phyloP scores from a whole-genome alignment of 2,888 invertebrate species.

The Nysson spinosus region DNA sequence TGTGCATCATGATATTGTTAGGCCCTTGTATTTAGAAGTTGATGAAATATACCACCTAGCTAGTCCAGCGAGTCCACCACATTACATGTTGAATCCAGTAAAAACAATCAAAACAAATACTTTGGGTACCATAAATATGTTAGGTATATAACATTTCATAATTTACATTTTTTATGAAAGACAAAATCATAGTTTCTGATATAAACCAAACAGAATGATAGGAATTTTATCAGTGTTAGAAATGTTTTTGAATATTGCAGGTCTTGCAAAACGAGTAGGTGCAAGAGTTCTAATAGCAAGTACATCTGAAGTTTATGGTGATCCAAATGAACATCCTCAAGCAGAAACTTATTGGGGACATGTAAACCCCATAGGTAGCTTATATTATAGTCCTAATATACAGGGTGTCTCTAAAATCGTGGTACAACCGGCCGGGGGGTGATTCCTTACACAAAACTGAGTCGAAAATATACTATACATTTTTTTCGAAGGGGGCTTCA shows the following conservation, averaged over 20 bases:
- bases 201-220: too few relatives aligned
- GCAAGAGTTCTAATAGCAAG: conserved; percentile 97
- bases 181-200: not conserved
- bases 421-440: too few relatives aligned
- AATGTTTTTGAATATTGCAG: conserved; percentile 77
- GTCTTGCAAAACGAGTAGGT: conserved; percentile 93
- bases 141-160: conserved; percentile 81
- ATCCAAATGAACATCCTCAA: conserved; percentile 99
- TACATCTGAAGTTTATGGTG: conserved; percentile 99
- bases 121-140: conserved; percentile 95
- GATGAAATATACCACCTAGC: conserved; percentile 99
- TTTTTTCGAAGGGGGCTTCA: too few relatives aligned
- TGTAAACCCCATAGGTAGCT: conserved; percentile 95
- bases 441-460: too few relatives aligned
- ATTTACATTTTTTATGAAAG: not conserved
- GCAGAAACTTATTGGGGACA: conserved; percentile 99
- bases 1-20: conserved; percentile 99
- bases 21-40: conserved; percentile 97
- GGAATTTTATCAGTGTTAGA: too few relatives aligned
- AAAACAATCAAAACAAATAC: conserved; percentile 99
- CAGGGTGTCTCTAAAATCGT: too few relatives aligned
- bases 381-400: not conserved
- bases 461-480: too few relatives aligned
- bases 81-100: conserved; percentile 99
- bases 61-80: conserved; percentile 98